Percentiles rank a stretch among this genome's conserved stretches.
phyloP scores from a whole-genome alignment of 2,113 vertebrate genomes.

The Isichthys henryi region DNA sequence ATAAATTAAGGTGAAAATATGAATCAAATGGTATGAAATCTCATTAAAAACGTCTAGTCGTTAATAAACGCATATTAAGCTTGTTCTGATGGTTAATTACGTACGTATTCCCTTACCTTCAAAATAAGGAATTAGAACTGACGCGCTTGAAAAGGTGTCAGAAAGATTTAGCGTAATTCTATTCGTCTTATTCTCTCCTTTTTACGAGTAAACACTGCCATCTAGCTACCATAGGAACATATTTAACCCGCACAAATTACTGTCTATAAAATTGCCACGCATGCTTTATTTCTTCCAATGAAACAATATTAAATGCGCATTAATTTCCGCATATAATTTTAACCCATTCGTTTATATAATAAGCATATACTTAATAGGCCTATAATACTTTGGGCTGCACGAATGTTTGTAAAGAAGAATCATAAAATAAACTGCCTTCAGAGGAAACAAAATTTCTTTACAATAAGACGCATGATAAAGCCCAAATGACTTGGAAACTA shows the following conservation, averaged over 20 bases:
- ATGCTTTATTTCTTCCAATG: not conserved
- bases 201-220: slow-evolving; percentile 26
- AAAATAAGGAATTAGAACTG: not conserved
- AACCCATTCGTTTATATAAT: not conserved
- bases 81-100: not conserved
- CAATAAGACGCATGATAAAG: not conserved
- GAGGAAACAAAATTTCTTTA: not conserved
- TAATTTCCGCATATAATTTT: not conserved
- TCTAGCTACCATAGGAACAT: slow-evolving; percentile 21
- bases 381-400: not conserved
- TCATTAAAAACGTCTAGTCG: not conserved
- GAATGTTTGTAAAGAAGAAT: not conserved
- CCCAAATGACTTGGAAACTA: not conserved
- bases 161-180: not conserved
- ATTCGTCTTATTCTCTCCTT: not conserved
- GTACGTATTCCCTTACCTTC: not conserved
- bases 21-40: not conserved
- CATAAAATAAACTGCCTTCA: not conserved
- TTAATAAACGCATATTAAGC: not conserved
- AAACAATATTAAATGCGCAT: not conserved
- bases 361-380: not conserved
- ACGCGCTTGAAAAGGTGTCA: not conserved
- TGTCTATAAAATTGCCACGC: not conserved
- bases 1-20: not conserved
- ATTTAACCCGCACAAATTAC: slow-evolving; percentile 21